Conservation (phyloP, 2,113 vertebrate species). For the Erpornis zantholeuca region DNA sequence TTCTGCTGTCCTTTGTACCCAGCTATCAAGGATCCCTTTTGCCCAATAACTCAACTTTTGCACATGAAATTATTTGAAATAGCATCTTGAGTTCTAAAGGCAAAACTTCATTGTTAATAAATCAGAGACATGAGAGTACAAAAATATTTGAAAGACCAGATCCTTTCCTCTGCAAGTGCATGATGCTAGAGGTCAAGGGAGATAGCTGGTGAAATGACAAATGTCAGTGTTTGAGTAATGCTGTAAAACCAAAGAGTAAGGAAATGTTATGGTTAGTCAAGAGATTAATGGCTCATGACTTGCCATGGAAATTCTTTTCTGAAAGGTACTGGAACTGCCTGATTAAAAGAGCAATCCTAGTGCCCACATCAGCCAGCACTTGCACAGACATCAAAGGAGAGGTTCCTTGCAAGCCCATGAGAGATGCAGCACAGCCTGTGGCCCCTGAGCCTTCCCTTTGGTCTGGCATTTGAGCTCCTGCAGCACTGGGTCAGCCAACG, state of each 20-base stretch:
- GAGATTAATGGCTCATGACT: constrained; percentile 15
- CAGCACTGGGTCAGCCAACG: neutral
- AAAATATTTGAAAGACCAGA: neutral
- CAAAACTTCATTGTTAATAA: neutral
- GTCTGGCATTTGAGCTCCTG: neutral
- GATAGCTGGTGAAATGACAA: neutral
- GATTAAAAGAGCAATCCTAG: neutral
- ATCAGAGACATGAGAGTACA: neutral
- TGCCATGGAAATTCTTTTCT: constrained; percentile 34
- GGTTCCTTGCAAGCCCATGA: neutral
- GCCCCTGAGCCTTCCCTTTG: neutral
- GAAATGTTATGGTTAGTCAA: neutral
- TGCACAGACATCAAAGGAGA: neutral
- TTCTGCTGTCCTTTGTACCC: neutral
- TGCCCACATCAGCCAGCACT: neutral
- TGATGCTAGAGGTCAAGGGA: constrained; percentile 5
- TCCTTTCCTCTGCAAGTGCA: neutral
- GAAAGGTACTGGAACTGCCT: neutral
- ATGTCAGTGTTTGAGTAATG: neutral
- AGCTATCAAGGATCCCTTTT: neutral
- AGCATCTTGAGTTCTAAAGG: neutral
- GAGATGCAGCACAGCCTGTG: neutral
- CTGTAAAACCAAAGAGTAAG: neutral
- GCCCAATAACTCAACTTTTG: neutral
- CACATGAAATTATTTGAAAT: neutral